Percentiles rank a stretch among this genome's conserved stretches.
Conservation (phyloP, 2,113 vertebrate genomes). For the Perca schrenkii region DNA sequence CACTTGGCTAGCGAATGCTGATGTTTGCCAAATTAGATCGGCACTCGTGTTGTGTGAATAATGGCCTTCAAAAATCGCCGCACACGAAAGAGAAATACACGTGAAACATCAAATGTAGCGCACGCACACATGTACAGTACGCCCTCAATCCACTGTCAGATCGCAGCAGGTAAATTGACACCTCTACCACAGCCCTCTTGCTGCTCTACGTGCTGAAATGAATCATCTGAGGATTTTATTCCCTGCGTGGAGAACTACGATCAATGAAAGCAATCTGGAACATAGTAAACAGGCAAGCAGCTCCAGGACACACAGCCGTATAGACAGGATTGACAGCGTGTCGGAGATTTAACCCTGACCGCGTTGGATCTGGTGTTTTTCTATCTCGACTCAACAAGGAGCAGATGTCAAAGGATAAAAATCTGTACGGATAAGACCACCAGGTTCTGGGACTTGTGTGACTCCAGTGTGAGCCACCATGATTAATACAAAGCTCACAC, state of each 20-base stretch:
- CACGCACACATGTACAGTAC: background rate
- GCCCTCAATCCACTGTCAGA: constrained; percentile 7
- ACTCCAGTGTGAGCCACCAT: background rate
- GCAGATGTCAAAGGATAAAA: constrained; percentile 9
- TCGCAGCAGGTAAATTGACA: constrained; percentile 41
- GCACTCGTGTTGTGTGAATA: constrained; percentile 7
- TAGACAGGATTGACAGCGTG: constrained; percentile 16
- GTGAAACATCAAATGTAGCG: background rate
- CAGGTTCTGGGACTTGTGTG: background rate
- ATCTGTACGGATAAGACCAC: background rate
- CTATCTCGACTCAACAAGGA: background rate
- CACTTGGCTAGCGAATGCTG: constrained; percentile 24
- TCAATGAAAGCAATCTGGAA: constrained; percentile 82
- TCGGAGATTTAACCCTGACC: constrained; percentile 27
- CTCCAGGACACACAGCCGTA: constrained; percentile 32
- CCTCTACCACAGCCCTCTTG: constrained; percentile 35
- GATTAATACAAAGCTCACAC: background rate
- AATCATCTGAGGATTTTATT: constrained; percentile 69
- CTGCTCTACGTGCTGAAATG: constrained; percentile 52
- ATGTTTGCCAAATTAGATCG: constrained; percentile 51
- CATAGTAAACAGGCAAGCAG: constrained; percentile 69
- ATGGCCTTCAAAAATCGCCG: background rate
- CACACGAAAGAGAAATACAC: background rate
- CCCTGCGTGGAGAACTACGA: constrained; percentile 43
- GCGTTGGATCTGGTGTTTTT: background rate